A percentile compares a stretch with the other conserved stretches of the same genome.
Evolutionary conservation across 2,797 vertebrate genomes (phyloP).

Genomic region (Aeoliscus strigatus): DNA sequence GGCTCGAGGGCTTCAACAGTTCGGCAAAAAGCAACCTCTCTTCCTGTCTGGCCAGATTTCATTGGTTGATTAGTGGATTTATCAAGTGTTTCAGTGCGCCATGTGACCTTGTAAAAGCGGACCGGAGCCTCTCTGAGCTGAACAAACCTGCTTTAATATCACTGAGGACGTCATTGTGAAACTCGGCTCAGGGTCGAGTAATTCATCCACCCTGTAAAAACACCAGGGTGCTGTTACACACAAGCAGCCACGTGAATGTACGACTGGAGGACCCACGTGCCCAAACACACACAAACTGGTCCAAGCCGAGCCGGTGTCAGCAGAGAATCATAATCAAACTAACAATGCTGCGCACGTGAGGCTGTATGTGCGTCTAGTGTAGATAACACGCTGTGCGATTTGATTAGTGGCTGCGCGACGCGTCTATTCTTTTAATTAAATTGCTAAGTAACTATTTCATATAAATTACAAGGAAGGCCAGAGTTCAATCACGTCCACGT

Average conservation of each 20-base stretch:
- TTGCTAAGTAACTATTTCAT: constrained; percentile 37
- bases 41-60: constrained; percentile 17
- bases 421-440: constrained; percentile 54
- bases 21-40: too few relatives aligned
- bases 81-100: constrained; percentile 7
- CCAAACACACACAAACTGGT: constrained; percentile 3
- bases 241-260: constrained; percentile 8
- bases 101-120: constrained; percentile 15
- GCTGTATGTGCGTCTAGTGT: too few relatives aligned
- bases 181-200: constrained; percentile 21
- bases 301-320: constrained; percentile 41
- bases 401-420: constrained; percentile 49
- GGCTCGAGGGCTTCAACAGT: too few relatives aligned
- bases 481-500: constrained; percentile 10
- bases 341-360: constrained; percentile 38
- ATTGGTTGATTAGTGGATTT: constrained; percentile 12
- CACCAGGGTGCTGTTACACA: constrained; percentile 1
- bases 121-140: constrained; percentile 29
- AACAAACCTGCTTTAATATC: constrained; percentile 19
- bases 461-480: constrained; percentile 35
- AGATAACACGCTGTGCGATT: constrained; percentile 53
- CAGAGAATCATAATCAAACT: constrained; percentile 43
- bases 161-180: constrained; percentile 37
- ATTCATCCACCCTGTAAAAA: constrained; percentile 20
- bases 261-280: constrained; percentile 1